These are phyloP conservation scores for Chrysaora quinquecirrha DNA, from an alignment of 30 jellyfish, hydroid and myxozoan genomes.

Conservation along the genomic window DNA sequence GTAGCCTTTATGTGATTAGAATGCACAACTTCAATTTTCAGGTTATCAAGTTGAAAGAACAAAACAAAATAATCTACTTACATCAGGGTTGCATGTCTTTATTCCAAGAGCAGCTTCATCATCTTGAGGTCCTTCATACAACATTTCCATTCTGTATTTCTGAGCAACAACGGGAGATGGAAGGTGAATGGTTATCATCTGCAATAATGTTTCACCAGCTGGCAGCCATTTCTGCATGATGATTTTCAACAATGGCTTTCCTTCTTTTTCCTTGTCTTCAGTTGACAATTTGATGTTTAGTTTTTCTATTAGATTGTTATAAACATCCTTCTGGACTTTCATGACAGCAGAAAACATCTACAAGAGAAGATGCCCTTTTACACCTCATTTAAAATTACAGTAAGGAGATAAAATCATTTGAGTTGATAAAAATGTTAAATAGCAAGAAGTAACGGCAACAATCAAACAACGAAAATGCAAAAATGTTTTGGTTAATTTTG, in stretches of 20 bases:
- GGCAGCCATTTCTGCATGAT: conserved; percentile 99
- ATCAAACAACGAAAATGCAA: too few species aligned
- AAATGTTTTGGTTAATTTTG: too few species aligned
- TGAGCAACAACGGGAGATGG: conserved; percentile 99
- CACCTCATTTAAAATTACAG: too few species aligned
- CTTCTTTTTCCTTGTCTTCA: conserved; percentile 93
- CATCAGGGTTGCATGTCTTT: conserved; percentile 91
- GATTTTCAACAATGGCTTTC: conserved; percentile 85
- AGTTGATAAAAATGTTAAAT: too few species aligned
- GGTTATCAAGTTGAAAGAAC: background rate
- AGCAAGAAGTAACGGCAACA: too few species aligned
- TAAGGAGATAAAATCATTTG: too few species aligned
- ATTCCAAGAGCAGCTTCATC: conserved; percentile 95
- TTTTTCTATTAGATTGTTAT: conserved; percentile 68
- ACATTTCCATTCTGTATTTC: conserved; percentile 96
- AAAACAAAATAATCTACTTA: too few species aligned
- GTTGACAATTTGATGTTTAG: conserved; percentile 72
- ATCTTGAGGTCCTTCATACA: conserved; percentile 99
- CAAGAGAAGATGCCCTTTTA: too few species aligned
- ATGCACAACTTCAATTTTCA: too few species aligned
- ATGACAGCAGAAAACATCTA: conserved; percentile 96
- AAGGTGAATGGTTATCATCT: conserved; percentile 95
- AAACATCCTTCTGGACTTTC: conserved; percentile 86
- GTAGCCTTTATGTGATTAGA: too few species aligned
- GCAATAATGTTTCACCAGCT: conserved; percentile 98